A percentile compares a stretch with the other conserved stretches of the same genome.
Conservation (phyloP, 2,113 vertebrate species). For the Cairina moschata region DNA sequence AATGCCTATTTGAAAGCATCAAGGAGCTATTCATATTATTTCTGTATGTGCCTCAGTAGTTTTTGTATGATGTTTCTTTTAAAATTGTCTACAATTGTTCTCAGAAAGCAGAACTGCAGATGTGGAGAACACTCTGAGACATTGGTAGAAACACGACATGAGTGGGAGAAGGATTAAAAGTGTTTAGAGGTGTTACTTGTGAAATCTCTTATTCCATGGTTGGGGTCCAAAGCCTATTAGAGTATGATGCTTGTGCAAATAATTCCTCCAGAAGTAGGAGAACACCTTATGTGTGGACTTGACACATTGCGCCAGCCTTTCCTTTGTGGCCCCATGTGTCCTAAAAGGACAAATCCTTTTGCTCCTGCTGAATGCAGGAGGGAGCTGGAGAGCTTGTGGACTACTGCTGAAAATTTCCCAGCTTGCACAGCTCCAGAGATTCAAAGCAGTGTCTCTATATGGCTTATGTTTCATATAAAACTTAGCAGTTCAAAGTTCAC, state of each 20-base stretch:
- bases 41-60: not conserved
- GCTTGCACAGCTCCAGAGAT: not conserved
- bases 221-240: not conserved
- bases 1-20: not conserved
- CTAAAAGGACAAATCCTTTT: not conserved
- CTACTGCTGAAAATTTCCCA: not conserved
- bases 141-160: not conserved
- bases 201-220: not conserved
- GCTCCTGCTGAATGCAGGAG: not conserved
- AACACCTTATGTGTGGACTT: not conserved
- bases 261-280: not conserved
- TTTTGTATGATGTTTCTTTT: not conserved
- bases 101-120: not conserved
- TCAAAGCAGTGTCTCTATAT: not conserved
- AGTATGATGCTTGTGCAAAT: not conserved
- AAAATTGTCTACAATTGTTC: not conserved
- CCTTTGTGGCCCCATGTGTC: not conserved
- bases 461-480: not conserved
- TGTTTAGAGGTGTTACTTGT: not conserved
- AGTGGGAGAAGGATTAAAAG: not conserved
- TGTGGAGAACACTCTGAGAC: not conserved
- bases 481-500: accelerated
- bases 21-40: not conserved
- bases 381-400: not conserved
- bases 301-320: not conserved